Base-by-base conservation (phyloP, 2,113 vertebrate genomes). In the Pitta sordida region DNA sequence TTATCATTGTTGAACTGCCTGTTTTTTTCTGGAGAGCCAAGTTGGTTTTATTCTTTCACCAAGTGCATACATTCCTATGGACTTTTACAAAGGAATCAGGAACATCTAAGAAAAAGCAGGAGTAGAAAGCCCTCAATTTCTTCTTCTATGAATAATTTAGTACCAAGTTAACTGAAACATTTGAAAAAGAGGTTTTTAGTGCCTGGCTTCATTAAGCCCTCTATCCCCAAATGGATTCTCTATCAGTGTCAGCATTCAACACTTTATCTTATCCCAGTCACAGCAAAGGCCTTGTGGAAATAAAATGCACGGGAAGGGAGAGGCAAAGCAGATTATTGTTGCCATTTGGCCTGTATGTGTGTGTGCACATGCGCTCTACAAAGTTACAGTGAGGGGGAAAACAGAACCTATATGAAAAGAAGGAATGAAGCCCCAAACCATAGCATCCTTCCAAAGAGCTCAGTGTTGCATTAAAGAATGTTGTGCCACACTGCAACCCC, bases 61-160 rank as follows among this genome's bases (percentile, higher is more conserved):
- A 78, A 73, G 34, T 76, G 15, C 32, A 7, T 27, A 12, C 13
- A 15, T 22, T 70, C 15, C 53, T 69, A 17, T 48, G 21, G 56
- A 75, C 64, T 80, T 86, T 74, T 64, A 71, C 88, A 86, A 86
- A 77, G 53, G 26, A 95, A 85, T 58, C 46, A 81, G 83, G 86
- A 65, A 52, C 8, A 84, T n/a, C 58, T 36, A 62, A 41, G 36
- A 85, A 79, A 78, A 86, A 79, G 11, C 20, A 52, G 53, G 51
- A 92, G 56, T 69, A 67, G 70, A 91, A 91, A 91, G 55, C 58
- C 89, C 80, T 92, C 74, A 29, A 37, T 91, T 88, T 86, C 53
- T 96, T 85, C 94, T 95, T 79, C 86, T 83, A 88, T 94, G 93
- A 95, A 92, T 90, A 96, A 94, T 94, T 91, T 91, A 94, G 84